Conservation (phyloP, 2,113 vertebrate species). For the Rhea americana region DNA sequence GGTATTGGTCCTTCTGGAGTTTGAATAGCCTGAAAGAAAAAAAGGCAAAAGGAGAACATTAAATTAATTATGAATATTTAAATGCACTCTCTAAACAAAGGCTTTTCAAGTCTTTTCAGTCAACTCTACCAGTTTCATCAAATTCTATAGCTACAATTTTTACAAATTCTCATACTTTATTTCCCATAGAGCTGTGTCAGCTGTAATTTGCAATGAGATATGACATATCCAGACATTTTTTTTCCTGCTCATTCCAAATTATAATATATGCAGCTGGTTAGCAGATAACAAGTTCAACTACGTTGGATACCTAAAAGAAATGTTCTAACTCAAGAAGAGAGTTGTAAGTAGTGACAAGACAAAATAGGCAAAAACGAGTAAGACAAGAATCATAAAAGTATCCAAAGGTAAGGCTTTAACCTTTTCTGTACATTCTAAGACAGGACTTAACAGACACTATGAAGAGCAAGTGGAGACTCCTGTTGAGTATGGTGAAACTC, state of each 20-base stretch:
- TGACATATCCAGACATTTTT: not conserved
- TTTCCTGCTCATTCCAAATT: not conserved
- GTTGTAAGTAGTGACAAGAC: not conserved
- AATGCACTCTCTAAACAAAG: not conserved
- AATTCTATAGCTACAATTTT: not conserved
- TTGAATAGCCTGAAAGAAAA: slow-evolving; percentile 78
- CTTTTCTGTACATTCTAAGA: not conserved
- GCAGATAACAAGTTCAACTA: not conserved
- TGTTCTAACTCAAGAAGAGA: not conserved
- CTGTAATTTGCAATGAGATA: not conserved
- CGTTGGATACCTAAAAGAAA: not conserved
- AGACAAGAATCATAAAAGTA: not conserved
- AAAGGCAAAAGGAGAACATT: slow-evolving; percentile 52
- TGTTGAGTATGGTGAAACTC: not conserved
- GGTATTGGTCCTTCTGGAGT: slow-evolving; percentile 90
- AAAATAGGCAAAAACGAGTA: not conserved
- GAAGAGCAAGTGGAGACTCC: not conserved
- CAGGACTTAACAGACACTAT: not conserved
- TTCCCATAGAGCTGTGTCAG: not conserved
- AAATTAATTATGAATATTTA: slow-evolving; percentile 24
- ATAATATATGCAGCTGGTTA: not conserved
- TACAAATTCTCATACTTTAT: not conserved
- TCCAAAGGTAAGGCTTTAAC: not conserved
- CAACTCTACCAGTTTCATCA: not conserved
- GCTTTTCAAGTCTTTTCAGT: not conserved